Percentiles rank a stretch among this genome's conserved stretches.
phyloP scores from a whole-genome alignment of 2,888 invertebrate species.

The Drosophila anceps region DNA sequence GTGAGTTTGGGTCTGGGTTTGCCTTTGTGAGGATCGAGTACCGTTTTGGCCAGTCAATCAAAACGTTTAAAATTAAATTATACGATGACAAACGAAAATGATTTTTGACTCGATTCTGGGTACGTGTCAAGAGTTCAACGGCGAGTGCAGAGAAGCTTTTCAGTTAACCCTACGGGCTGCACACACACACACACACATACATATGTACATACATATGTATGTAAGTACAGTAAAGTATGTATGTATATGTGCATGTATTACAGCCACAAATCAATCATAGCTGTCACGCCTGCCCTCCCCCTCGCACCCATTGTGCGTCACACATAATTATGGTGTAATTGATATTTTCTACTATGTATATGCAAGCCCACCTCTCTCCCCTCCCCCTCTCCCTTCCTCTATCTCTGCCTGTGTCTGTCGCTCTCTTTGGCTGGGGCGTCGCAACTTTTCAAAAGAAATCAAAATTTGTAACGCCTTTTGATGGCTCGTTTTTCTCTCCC shows the following conservation, averaged over 20 bases:
- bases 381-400: conserved; percentile 1
- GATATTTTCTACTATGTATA: conserved; percentile 67
- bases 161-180: conserved; percentile 15
- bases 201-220: background rate
- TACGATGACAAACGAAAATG: conserved; percentile 77
- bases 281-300: conserved; percentile 57
- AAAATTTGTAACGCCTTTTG: conserved; percentile 80
- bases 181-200: background rate
- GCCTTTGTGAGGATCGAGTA: conserved; percentile 39
- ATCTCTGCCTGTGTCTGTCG: conserved; percentile 30
- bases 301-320: conserved; percentile 63
- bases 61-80: conserved; percentile 77
- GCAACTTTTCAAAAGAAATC: conserved; percentile 79
- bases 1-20: conserved; percentile 4
- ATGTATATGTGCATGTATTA: conserved; percentile 9
- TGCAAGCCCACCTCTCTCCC: conserved; percentile 2
- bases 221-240: background rate
- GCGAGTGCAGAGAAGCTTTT: conserved; percentile 39
- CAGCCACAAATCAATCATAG: conserved; percentile 74
- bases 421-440: conserved; percentile 55
- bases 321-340: conserved; percentile 82
- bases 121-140: conserved; percentile 61
- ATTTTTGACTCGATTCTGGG: conserved; percentile 40
- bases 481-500: conserved; percentile 47
- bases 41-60: conserved; percentile 73